These are phyloP conservation scores for Dasypogon diadema DNA, from an alignment of 2,888 invertebrate genomes.

Conservation along the genomic window DNA sequence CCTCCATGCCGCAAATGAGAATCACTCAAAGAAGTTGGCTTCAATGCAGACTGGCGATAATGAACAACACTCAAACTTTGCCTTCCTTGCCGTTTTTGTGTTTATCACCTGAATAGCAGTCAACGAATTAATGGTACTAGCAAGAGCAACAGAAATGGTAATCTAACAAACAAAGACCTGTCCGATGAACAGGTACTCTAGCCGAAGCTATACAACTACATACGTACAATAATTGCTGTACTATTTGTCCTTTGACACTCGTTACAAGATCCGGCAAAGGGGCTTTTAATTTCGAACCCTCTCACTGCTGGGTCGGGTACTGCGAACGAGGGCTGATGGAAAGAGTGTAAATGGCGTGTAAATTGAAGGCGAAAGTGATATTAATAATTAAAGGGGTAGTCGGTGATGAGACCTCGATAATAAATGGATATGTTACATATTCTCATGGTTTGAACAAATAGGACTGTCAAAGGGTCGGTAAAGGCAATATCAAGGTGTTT, in stretches of 20 bases:
- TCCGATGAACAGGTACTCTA: neutral
- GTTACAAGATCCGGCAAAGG: slow-evolving; percentile 5
- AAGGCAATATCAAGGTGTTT: neutral
- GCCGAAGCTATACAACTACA: neutral
- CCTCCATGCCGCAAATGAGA: neutral
- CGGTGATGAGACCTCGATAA: slow-evolving; percentile 23
- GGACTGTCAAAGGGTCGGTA: neutral
- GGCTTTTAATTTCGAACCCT: slow-evolving; percentile 34
- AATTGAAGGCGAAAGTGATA: slow-evolving; percentile 35
- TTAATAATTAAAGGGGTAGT: slow-evolving; percentile 36
- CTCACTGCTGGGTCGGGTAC: slow-evolving; percentile 1
- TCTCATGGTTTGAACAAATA: slow-evolving; percentile 21
- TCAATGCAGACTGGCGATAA: neutral
- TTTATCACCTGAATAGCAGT: neutral
- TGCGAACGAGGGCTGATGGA: neutral
- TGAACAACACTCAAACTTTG: neutral
- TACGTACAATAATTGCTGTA: slow-evolving; percentile 12
- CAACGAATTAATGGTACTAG: slow-evolving; percentile 4
- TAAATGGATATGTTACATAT: slow-evolving; percentile 18
- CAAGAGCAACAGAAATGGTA: neutral
- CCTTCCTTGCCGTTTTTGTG: neutral
- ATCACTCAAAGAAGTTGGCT: neutral
- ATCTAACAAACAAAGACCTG: slow-evolving; percentile 1
- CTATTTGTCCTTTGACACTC: slow-evolving; percentile 32
- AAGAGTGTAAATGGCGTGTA: slow-evolving; percentile 25